These are phyloP conservation scores for Conops quadrifasciatus DNA, from an alignment of 2,888 invertebrate genomes.

Conservation along the genomic window DNA sequence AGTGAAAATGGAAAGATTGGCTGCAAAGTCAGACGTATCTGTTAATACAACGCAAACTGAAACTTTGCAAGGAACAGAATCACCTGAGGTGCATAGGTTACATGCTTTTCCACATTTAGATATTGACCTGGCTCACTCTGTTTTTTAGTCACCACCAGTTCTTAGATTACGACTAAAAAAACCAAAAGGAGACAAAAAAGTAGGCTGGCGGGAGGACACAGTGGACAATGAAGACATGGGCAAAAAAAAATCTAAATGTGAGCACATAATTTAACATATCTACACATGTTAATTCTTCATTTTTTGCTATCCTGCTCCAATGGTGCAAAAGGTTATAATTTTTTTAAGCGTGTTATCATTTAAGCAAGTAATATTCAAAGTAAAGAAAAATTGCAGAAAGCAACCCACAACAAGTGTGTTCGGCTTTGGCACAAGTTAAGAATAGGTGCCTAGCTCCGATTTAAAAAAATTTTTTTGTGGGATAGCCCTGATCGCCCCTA, in stretches of 20 bases:
- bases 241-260: slow-evolving; percentile 97
- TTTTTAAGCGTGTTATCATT: no score
- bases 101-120: neutral
- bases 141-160: slow-evolving; percentile 62
- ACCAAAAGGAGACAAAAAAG: slow-evolving; percentile 78
- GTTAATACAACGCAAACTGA: slow-evolving; percentile 35
- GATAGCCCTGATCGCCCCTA: no score
- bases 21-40: slow-evolving; percentile 28
- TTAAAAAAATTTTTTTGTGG: no score
- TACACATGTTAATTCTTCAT: neutral
- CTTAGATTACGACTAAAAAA: slow-evolving; percentile 74
- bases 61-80: neutral
- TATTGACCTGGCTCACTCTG: neutral
- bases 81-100: slow-evolving; percentile 4
- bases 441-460: no score
- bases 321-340: neutral
- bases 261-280: slow-evolving; percentile 61
- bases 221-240: slow-evolving; percentile 96
- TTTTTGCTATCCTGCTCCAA: neutral
- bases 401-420: no score
- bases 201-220: slow-evolving; percentile 89
- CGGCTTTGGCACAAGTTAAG: no score
- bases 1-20: slow-evolving; percentile 38
- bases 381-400: no score
- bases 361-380: no score